Evolutionary conservation across 1,140 invertebrate genomes (phyloP).

Genomic region (Drosophila hydei): DNA sequence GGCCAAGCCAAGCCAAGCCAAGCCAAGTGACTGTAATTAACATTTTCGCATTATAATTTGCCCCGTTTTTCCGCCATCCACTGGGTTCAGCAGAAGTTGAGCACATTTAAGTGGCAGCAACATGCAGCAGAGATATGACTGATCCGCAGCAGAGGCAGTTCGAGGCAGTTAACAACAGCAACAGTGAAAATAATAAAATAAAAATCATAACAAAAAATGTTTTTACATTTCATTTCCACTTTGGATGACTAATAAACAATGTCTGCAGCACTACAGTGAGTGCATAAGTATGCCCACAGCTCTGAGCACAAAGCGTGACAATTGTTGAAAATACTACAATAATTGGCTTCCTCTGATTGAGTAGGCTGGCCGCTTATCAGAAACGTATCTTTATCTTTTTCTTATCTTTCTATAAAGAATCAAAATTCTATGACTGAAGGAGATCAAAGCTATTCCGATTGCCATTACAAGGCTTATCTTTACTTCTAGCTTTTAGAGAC

Average conservation of each 20-base stretch:
- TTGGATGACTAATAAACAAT: constrained; percentile 55
- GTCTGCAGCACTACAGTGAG: constrained; percentile 10
- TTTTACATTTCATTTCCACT: constrained; percentile 41
- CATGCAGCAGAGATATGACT: constrained; percentile 3
- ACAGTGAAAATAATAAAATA: constrained; percentile 15
- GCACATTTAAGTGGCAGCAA: constrained; percentile 59
- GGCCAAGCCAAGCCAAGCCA: not conserved
- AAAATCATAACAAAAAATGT: constrained; percentile 49
- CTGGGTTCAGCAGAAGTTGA: constrained; percentile 36
- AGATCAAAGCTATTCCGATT: too few species aligned
- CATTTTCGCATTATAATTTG: constrained; percentile 80
- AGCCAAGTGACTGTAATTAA: constrained; percentile 70
- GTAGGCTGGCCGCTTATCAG: too few species aligned
- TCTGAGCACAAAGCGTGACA: constrained; percentile 12
- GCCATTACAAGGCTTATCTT: too few species aligned
- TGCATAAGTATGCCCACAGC: not conserved
- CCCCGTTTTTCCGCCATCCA: constrained; percentile 63
- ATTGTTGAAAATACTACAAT: not conserved
- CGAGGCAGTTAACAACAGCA: constrained; percentile 15
- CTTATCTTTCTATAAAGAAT: too few species aligned
- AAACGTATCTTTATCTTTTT: too few species aligned
- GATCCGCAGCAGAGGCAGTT: constrained; percentile 3
- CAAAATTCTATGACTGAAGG: too few species aligned
- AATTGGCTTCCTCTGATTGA: too few species aligned
- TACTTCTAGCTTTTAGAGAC: too few species aligned